Conservation (phyloP, 2,113 vertebrate genomes). For the Mirza zaza region DNA sequence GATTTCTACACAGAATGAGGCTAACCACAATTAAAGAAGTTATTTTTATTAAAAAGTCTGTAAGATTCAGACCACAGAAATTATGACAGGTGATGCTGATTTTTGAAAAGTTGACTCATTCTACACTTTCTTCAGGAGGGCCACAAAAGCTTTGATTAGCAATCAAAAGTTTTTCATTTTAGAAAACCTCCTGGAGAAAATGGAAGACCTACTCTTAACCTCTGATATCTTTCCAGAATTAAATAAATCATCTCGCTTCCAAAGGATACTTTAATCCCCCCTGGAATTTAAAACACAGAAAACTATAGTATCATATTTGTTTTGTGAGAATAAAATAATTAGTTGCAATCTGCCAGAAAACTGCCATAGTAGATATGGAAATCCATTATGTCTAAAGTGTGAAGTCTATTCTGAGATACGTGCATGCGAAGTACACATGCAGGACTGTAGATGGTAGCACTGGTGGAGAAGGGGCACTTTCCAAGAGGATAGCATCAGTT, state of each 20-base stretch:
- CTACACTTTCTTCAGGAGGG: background rate
- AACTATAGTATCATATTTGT: background rate
- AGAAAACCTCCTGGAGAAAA: background rate
- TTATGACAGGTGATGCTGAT: background rate
- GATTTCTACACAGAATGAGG: background rate
- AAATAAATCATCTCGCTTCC: background rate
- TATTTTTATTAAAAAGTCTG: background rate
- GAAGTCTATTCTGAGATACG: background rate
- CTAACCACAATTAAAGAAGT: background rate
- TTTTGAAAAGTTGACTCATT: background rate
- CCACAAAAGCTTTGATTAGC: background rate
- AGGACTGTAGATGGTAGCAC: background rate
- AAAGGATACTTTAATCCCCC: background rate
- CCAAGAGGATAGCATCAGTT: background rate
- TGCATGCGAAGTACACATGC: background rate
- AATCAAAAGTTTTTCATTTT: background rate
- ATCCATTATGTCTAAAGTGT: background rate
- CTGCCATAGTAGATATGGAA: background rate
- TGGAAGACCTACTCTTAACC: background rate
- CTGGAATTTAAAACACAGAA: background rate
- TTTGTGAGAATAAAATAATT: background rate
- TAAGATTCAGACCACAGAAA: background rate
- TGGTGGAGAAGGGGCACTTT: background rate
- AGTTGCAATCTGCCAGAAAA: background rate
- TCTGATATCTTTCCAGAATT: background rate